Evolutionary conservation across 1,140 invertebrate species (phyloP).

Genomic region (Calosoma granatense): DNA sequence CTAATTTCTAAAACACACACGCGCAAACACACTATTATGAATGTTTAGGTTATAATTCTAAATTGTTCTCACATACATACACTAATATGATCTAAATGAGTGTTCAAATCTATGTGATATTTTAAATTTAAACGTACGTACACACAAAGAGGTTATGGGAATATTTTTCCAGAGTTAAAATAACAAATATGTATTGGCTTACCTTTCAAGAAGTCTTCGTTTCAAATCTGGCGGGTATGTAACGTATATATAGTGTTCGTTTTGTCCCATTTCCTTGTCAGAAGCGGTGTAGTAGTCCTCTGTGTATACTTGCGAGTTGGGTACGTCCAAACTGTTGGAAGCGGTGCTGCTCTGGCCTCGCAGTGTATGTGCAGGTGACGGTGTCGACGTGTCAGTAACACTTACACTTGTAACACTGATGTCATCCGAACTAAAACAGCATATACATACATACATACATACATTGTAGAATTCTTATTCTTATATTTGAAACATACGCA

Average conservation of each 20-base stretch:
- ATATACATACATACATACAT: conserved; percentile 7
- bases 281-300: conserved; percentile 36
- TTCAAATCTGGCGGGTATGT: conserved; percentile 76
- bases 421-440: conserved; percentile 45
- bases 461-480: too few species aligned
- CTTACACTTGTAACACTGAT: conserved; percentile 50
- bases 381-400: conserved; percentile 49
- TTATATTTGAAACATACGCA: too few species aligned
- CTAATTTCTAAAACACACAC: too few species aligned
- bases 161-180: too few species aligned
- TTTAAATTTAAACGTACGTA: too few species aligned
- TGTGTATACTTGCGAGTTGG: conserved; percentile 31
- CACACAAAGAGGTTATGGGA: too few species aligned
- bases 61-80: too few species aligned
- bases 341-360: conserved; percentile 33
- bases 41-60: too few species aligned
- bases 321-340: conserved; percentile 26
- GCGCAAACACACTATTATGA: too few species aligned
- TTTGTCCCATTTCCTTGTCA: conserved; percentile 32
- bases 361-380: conserved; percentile 43
- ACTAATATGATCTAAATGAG: too few species aligned
- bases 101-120: too few species aligned
- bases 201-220: conserved; percentile 68
- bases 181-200: too few species aligned
- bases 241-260: conserved; percentile 70